Evolutionary conservation across 2,113 vertebrate genomes (phyloP).

Genomic region (Tyrannus savana): DNA sequence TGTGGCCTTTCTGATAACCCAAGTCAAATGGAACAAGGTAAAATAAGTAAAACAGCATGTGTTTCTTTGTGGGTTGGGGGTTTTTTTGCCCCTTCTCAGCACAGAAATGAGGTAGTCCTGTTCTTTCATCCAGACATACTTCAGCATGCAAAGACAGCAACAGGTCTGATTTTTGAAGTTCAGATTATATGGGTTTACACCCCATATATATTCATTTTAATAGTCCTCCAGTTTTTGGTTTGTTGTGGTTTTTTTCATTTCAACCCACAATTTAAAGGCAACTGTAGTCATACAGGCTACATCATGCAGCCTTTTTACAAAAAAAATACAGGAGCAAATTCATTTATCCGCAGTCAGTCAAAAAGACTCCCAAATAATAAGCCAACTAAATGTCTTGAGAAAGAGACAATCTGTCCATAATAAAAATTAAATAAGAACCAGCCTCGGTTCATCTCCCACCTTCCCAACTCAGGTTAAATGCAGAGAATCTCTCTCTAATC

Average conservation of each 20-base stretch:
- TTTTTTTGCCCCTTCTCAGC: background rate
- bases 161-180: background rate
- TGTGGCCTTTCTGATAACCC: constrained; percentile 70
- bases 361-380: background rate
- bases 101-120: background rate
- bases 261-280: background rate
- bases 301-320: background rate
- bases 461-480: background rate
- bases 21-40: background rate
- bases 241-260: background rate
- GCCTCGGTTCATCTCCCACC: background rate
- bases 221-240: background rate
- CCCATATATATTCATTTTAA: background rate
- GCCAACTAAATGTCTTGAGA: background rate
- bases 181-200: background rate
- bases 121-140: background rate
- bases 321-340: background rate
- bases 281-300: background rate
- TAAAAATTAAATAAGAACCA: background rate
- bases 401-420: background rate
- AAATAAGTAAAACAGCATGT: background rate
- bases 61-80: background rate
- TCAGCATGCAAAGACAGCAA: background rate
- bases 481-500: background rate
- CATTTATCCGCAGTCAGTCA: background rate